These are phyloP conservation scores for Synergus japonicus DNA, from an alignment of 2,888 invertebrate species.

Conservation along the genomic window DNA sequence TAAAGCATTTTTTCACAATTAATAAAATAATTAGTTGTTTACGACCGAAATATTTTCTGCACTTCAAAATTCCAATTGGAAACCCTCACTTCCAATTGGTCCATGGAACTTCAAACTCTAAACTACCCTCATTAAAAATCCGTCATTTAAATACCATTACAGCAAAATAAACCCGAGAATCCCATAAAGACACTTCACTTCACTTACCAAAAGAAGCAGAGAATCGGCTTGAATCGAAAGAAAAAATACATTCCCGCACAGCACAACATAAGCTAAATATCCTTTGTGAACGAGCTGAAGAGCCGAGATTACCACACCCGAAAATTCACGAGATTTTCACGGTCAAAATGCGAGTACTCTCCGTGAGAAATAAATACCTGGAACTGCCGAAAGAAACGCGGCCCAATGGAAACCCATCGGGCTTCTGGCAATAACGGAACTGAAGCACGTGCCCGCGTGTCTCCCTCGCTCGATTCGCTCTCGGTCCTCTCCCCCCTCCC, in stretches of 20 bases:
- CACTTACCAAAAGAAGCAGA: neutral
- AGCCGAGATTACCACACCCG: neutral
- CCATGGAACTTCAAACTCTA: neutral
- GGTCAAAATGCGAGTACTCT: neutral
- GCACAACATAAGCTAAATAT: neutral
- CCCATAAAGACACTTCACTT: neutral
- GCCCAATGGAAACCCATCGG: constrained; percentile 36
- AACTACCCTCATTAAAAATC: neutral
- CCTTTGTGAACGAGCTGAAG: neutral
- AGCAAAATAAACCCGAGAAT: neutral
- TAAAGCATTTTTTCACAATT: no score
- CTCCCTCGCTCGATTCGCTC: constrained; percentile 35
- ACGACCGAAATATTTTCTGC: neutral
- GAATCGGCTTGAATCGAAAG: neutral
- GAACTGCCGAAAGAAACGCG: constrained; percentile 37
- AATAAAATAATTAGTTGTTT: no score
- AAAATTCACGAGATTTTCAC: neutral
- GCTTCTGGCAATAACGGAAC: constrained; percentile 42
- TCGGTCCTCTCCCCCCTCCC: constrained; percentile 27
- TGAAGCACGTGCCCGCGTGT: constrained; percentile 40
- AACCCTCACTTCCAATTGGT: neutral
- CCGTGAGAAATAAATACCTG: constrained; percentile 1
- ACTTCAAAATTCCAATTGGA: neutral
- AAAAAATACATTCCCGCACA: neutral
- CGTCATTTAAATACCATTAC: neutral